Base-by-base conservation (phyloP, 2,113 vertebrate genomes). In the Nannospalax galili region DNA sequence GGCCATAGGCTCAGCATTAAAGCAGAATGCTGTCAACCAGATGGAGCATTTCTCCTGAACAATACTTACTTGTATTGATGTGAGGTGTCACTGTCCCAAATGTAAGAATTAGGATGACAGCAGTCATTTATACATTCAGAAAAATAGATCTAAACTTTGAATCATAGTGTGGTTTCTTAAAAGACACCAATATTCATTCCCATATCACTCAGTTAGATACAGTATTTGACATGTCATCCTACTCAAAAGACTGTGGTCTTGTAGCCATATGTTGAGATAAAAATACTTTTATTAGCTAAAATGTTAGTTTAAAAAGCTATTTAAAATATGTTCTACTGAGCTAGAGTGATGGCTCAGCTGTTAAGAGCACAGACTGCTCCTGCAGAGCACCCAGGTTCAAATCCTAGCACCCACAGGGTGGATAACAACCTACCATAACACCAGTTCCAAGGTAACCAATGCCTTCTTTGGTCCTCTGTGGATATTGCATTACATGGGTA, bases 201-300 rank as follows among this genome's bases (percentile, higher is more conserved):
- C 17, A 40, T 9, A 37, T 8, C 35, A 56, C n/a, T 28, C 64
- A n/a, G n/a, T n/a, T n/a, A n/a, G n/a, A n/a, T n/a, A n/a, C n/a
- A n/a, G n/a, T n/a, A n/a, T n/a, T 95, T 90, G 12, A 78, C 91
- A 96, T 67, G 40, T 6, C 3, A 9, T 67, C 26, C 58, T 88
- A 69, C 62, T 90, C 26, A 93, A 79, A 90, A 93, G 3, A 67
- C 22, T 35, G 15, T 72, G 42, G 94, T 30, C 67, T 60, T 93
- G 73, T 64, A 64, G 1, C 0, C 26, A 58, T 45, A 48, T 26
- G 79, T 94, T 89, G 84, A 80, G 78, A 72, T 84, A 42, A 84
- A 94, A 85, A 62, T 62, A 74, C 4, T 56, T 48, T 65, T 79
- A 58, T 84, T 89, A 94, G 73, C 42, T 94, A 74, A 80, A 94